Base-by-base conservation (phyloP, 2,797 vertebrate genomes). In the Gephyroberyx darwinii region DNA sequence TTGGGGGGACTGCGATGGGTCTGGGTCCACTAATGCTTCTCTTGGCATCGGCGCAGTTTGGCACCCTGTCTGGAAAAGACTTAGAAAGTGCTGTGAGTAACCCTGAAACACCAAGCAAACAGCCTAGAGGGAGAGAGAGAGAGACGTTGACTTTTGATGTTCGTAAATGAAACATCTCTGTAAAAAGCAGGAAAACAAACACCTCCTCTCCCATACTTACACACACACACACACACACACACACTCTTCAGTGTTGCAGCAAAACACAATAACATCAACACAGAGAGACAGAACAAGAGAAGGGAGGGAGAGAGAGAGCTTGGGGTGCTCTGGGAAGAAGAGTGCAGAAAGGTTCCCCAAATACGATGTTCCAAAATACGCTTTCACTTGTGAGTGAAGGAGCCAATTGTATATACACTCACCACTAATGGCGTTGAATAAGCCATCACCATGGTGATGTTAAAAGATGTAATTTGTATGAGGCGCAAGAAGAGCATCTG, bases 31-130 rank as follows among this genome's bases (percentile, higher is more conserved):
- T 92, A 91, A 92, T 91, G 90, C 91, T 87, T 87, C 78, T 91
- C 50, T 88, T 91, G 90, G 89, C 91, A 87, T 85, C 77, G 78
- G 83, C 81, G 82, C 71, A 86, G 85, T 85, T 91, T 90, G 87
- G 86, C 90, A 86, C 76, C 70, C 61, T 71, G 75, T 87, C 78
- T 81, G 65, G 77, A 86, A 84, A 86, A 82, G 82, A 84, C 83
- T 88, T 77, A 79, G 69, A 86, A 85, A 86, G 86, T 84, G 81
- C 84, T 86, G 70, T 73, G 72, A 84, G 83, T 83, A 85, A 86
- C 74, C 69, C 69, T 77, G 55, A 87, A 86, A 86, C 81, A 86
- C 80, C 56, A 73, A 75, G 65, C 64, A 81, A 80, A 83, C 67
- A 54, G 71, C 73, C 68, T 33, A 65, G 56, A 60, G 35, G 35